Percentiles rank a stretch among this genome's conserved stretches.
Conservation (phyloP, 2,888 invertebrate genomes). For the Formica aserva region DNA sequence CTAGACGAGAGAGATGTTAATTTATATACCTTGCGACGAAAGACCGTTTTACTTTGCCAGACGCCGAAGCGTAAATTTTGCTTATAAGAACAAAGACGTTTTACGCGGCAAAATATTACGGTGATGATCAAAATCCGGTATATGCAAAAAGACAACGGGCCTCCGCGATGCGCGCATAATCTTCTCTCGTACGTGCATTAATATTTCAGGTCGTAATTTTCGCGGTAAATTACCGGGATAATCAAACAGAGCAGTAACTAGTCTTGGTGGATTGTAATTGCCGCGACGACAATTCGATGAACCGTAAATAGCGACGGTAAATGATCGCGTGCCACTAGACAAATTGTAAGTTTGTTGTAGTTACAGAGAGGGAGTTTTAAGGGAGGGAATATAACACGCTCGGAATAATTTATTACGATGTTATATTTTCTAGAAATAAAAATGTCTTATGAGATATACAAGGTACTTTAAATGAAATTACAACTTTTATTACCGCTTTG, state of each 20-base stretch:
- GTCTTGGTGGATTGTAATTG: slow-evolving; percentile 64
- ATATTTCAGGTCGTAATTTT: slow-evolving; percentile 75
- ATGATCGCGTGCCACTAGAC: slow-evolving; percentile 36
- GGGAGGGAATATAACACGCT: background rate
- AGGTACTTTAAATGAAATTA: background rate
- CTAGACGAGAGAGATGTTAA: background rate
- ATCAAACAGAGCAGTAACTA: slow-evolving; percentile 69
- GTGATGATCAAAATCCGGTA: slow-evolving; percentile 30
- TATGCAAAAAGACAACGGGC: background rate
- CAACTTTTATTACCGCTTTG: background rate
- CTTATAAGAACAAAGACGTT: background rate
- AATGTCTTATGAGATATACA: background rate
- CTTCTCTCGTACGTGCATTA: slow-evolving; percentile 68
- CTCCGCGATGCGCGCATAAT: slow-evolving; percentile 59
- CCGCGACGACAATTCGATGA: slow-evolving; percentile 55
- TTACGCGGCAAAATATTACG: slow-evolving; percentile 3
- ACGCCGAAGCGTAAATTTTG: slow-evolving; percentile 41
- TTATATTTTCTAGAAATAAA: background rate
- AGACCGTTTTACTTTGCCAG: slow-evolving; percentile 15
- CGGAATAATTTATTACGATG: slow-evolving; percentile 24
- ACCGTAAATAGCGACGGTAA: slow-evolving; percentile 6
- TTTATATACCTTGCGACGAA: slow-evolving; percentile 10
- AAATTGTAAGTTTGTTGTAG: slow-evolving; percentile 33
- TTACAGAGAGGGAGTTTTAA: slow-evolving; percentile 24
- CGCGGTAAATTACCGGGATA: slow-evolving; percentile 76